phyloP scores from a whole-genome alignment of 2,888 invertebrate species.

The Tupiocoris notatus region DNA sequence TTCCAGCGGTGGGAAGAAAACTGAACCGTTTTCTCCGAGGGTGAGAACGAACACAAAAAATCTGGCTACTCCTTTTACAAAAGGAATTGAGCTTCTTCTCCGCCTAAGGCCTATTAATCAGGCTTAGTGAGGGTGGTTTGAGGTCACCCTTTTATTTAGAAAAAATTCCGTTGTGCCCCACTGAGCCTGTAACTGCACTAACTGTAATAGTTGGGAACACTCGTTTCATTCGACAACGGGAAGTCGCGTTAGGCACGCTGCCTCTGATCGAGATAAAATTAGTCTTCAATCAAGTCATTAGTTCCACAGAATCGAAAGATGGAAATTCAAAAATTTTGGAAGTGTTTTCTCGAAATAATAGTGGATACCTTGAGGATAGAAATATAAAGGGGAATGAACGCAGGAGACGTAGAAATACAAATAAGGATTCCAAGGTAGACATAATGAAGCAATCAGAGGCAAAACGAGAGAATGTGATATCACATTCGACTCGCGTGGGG shows the following conservation, averaged over 20 bases:
- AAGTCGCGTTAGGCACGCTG: slow-evolving; percentile 28
- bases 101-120: slow-evolving; percentile 12
- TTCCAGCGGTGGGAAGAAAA: slow-evolving; percentile 3
- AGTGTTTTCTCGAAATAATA: too few species aligned
- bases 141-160: neutral
- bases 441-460: too few species aligned
- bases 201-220: neutral
- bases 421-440: too few species aligned
- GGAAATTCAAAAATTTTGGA: too few species aligned
- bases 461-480: too few species aligned
- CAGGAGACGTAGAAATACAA: too few species aligned
- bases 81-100: neutral
- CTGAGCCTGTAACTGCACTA: too few species aligned
- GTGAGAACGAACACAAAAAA: neutral
- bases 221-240: neutral
- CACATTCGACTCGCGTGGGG: neutral
- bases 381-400: too few species aligned
- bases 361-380: too few species aligned
- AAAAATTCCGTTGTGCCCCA: too few species aligned
- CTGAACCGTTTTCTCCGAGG: neutral
- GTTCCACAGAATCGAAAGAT: neutral
- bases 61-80: slow-evolving; percentile 1
- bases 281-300: neutral
- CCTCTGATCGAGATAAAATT: neutral
- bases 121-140: slow-evolving; percentile 21